Evolutionary conservation across 2,113 vertebrate species (phyloP).

Genomic region (rat (Rattus norvegicus)): GRCr8 NC_086024.1:101628001-101628500

Average conservation of each 20-base stretch:
- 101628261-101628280: not conserved
- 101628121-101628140: not conserved
- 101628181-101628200: not conserved
- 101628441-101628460: not conserved
- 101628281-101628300: not conserved
- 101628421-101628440: not conserved
- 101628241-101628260: not conserved
- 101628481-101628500: not conserved
- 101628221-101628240: not conserved
- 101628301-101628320: not conserved
- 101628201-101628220: not conserved
- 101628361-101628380: not conserved
- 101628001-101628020: not conserved
- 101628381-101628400: not conserved
- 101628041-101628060: not conserved
- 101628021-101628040: not conserved
- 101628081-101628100: not conserved
- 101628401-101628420: not conserved
- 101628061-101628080: not conserved
- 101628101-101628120: not conserved
- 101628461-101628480: not conserved
- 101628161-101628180: not conserved
- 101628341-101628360: not conserved
- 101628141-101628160: not conserved
- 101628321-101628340: not conserved